Evolutionary conservation across 2,113 vertebrate species (phyloP), one percentile per base, ranked within the genome.

Genomic region (Crotalus tigris): DNA sequence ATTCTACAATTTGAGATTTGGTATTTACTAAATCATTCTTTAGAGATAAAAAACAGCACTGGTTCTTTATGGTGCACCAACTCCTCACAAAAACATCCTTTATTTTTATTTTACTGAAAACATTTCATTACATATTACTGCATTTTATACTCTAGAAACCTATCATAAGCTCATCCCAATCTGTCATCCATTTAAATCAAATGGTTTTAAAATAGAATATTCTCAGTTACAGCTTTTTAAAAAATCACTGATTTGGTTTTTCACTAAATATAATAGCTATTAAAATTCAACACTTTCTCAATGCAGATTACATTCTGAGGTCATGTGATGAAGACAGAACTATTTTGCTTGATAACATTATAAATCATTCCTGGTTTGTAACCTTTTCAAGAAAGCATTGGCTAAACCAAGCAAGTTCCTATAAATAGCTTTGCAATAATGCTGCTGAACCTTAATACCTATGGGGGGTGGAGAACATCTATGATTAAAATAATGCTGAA

Each of bases 391-490:
- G 46, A 26, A 89, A 12, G 54, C 53, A 85, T 17, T 85, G 51
- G 69, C 44, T 90, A 54, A 51, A 85, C 26, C 19, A 1, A 24
- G 29, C 15, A 90, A 89, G 33, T 53, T 54, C 46, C 55, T 90
- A 93, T 90, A 93, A 93, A 93, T 86, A 93, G 75, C 88, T 86
- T 85, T 86, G 59, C 55, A 93, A 86, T 24, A 69, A 81, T 61
- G 39, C 69, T 90, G 29, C 61, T n/a, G 11, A 54, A 86, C 33
- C 29, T 53, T 44, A 89, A 29, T 21, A 93, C 69, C 54, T 93
- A 59, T 58, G 44, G 29, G 69, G 69, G 69, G 69, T 3, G 69
- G 69, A 46, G 12, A 90, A 81, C 87, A 49, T 87, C 59, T 26
- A 89, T 81, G 23, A 81, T 89, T 87, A 53, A 64, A 58, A 85